Percentiles rank a stretch among this genome's conserved stretches.
phyloP scores from a whole-genome alignment of 2,888 invertebrate species.

The Dasysyrphus tricinctus region DNA sequence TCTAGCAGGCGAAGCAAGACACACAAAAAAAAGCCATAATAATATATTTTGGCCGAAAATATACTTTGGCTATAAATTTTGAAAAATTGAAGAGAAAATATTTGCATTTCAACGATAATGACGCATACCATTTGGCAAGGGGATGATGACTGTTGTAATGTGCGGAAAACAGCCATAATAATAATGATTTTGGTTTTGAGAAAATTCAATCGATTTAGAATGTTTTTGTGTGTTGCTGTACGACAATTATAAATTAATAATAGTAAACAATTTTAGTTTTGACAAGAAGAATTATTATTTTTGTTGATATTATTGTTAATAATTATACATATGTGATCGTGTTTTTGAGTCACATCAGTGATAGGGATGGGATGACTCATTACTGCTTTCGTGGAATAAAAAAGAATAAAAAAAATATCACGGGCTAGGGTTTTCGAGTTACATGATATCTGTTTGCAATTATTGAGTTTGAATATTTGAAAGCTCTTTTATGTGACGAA shows the following conservation, averaged over 20 bases:
- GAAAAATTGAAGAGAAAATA: conserved; percentile 31
- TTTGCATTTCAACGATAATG: conserved; percentile 51
- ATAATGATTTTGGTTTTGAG: conserved; percentile 4
- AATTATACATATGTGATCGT: not conserved
- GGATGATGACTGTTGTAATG: conserved; percentile 34
- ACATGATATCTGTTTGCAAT: too few relatives aligned
- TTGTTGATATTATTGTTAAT: not conserved
- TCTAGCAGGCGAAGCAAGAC: not conserved
- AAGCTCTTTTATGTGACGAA: too few relatives aligned
- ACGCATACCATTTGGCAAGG: conserved; percentile 60
- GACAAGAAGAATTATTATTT: not conserved
- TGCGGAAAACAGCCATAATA: conserved; percentile 23
- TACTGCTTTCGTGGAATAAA: too few relatives aligned
- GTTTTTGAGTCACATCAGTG: not conserved
- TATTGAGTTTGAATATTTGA: too few relatives aligned
- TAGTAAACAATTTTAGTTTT: not conserved
- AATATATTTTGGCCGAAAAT: conserved; percentile 35
- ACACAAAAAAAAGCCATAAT: not conserved
- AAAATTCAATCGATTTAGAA: conserved; percentile 11
- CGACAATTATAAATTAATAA: conserved; percentile 1
- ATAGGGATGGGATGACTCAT: not conserved
- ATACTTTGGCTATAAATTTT: conserved; percentile 41
- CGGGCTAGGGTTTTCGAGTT: too few relatives aligned
- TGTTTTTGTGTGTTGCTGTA: not conserved
- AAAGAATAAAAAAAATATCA: too few relatives aligned